Evolutionary conservation across 2,888 invertebrate genomes (phyloP).

Genomic region (Tineola bisselliella): DNA sequence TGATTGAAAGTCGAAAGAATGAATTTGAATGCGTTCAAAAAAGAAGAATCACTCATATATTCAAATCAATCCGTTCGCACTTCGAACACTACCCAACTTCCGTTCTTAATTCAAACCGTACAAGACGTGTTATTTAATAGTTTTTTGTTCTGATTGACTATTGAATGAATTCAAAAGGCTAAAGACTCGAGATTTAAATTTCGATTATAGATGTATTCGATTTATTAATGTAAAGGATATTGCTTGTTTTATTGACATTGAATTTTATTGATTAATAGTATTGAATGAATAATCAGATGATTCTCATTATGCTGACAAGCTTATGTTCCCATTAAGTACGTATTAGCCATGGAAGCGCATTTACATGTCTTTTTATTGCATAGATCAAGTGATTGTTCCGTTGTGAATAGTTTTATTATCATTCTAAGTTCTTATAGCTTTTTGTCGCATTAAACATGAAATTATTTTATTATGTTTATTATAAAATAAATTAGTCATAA

Average conservation of each 20-base stretch:
- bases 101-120: constrained; percentile 62
- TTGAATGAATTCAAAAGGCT: constrained; percentile 37
- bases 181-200: constrained; percentile 57
- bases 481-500: too few species aligned
- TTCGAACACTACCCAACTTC: constrained; percentile 52
- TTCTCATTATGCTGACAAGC: background rate
- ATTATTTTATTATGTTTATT: too few species aligned
- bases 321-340: background rate
- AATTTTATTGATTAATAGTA: constrained; percentile 8
- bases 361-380: background rate
- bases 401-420: background rate
- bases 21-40: background rate
- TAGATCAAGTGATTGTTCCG: background rate
- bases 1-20: background rate
- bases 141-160: constrained; percentile 39
- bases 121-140: constrained; percentile 40
- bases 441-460: too few species aligned
- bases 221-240: constrained; percentile 54
- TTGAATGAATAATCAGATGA: background rate
- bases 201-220: constrained; percentile 64
- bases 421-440: background rate
- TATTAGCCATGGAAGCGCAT: background rate
- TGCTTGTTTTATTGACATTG: constrained; percentile 53
- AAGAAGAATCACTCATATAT: constrained; percentile 18
- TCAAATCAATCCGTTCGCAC: constrained; percentile 66